Evolutionary conservation across 2,797 vertebrate species (phyloP).

Genomic region (Odontamblyopus lacepedii): DNA sequence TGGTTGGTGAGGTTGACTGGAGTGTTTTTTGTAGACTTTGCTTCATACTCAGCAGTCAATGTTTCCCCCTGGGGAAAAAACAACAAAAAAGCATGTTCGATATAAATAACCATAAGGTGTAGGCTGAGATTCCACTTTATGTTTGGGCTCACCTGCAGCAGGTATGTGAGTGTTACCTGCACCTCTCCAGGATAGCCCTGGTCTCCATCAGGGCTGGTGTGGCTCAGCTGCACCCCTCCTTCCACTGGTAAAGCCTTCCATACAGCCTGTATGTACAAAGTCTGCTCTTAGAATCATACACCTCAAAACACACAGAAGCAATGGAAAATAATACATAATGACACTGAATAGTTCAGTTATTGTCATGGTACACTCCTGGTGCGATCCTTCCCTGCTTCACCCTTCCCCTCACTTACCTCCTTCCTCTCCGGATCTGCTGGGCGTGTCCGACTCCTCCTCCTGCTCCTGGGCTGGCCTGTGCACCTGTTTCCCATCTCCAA

Average conservation of each 20-base stretch:
- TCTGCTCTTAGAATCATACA: not conserved
- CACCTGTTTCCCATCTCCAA: too few relatives aligned
- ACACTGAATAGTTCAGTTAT: not conserved
- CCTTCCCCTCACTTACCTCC: too few relatives aligned
- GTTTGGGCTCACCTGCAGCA: constrained; percentile 62
- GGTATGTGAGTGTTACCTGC: constrained; percentile 86
- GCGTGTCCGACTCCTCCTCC: too few relatives aligned
- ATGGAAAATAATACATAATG: too few relatives aligned
- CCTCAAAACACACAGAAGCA: not conserved
- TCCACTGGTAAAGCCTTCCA: constrained; percentile 72
- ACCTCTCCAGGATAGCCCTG: constrained; percentile 93
- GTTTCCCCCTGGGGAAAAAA: constrained; percentile 64
- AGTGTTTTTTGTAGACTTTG: constrained; percentile 82
- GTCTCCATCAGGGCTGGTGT: constrained; percentile 86
- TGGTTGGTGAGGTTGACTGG: constrained; percentile 94
- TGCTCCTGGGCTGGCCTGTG: too few relatives aligned
- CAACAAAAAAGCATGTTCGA: not conserved
- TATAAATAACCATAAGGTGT: not conserved
- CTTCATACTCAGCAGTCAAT: constrained; percentile 83
- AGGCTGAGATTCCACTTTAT: not conserved
- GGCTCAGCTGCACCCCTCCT: constrained; percentile 82
- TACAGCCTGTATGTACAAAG: constrained; percentile 43
- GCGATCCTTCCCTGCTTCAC: too few relatives aligned
- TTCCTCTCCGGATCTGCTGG: too few relatives aligned
- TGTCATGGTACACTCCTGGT: too few relatives aligned